Evolutionary conservation across 2,888 invertebrate genomes (phyloP), one percentile per base, ranked within the genome.

Genomic region (Resseliella maxima): DNA sequence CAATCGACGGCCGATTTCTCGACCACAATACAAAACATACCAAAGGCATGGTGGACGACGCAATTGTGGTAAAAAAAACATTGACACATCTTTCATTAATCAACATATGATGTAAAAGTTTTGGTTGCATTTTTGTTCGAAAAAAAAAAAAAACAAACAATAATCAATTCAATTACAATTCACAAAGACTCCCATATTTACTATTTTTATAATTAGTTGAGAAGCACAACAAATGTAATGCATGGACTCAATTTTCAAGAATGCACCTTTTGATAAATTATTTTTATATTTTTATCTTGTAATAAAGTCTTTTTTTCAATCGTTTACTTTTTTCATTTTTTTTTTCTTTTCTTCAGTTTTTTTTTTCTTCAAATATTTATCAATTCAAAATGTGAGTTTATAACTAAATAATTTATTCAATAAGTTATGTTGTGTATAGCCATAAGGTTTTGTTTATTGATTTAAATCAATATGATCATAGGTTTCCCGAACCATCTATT

Each of bases 21-120:
- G 12, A 86, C 64, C 24, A 27, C 64, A 2, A 27, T 86, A 27
- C 86, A 64, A 64, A 54, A 38, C 15, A 2, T 86, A 41, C 72
- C 86, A 72, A 86, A 86, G 27, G 35, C 10, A 6, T 86, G 86
- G 86, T 86, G 59, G 59, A 85, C 86, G 21, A 85, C 64, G 50
- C 86, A 86, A 86, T 86, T 86, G 81, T 86, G 85, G 86, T 86
- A 72, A 85, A 31, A 8, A 50, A 50, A 6, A 21, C 18, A 50
- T 18, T 50, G 50, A 50, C 50, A n/a, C n/a, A n/a, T n/a, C n/a
- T n/a, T n/a, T n/a, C n/a, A n/a, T n/a, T n/a, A n/a, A n/a, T n/a
- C n/a, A n/a, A n/a, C n/a, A n/a, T n/a, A n/a, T 41, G 41, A 41
- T 12, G 41, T 41, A 41, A 41, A 41, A 12, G 12, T 41, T 5